Evolutionary conservation across 2,888 invertebrate species (phyloP).

Genomic region (Apamea sordens): DNA sequence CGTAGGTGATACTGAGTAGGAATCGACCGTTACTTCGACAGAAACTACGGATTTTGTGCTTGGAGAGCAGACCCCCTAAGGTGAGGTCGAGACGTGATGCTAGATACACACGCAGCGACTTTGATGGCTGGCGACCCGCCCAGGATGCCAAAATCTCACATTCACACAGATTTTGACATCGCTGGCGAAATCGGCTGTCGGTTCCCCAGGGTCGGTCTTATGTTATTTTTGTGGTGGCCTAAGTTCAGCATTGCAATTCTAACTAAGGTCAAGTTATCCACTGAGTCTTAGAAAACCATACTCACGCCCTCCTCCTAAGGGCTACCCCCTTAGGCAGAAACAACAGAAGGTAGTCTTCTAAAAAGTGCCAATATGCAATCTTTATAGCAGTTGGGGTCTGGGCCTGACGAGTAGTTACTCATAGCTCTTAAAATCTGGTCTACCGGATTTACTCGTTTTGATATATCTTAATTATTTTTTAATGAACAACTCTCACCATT

Average conservation of each 20-base stretch:
- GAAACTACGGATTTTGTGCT: too few relatives aligned
- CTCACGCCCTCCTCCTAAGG: too few relatives aligned
- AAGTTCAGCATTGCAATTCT: background rate
- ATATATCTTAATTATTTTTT: constrained; percentile 2
- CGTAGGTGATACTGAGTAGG: too few relatives aligned
- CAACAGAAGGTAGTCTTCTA: background rate
- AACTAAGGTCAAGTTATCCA: background rate
- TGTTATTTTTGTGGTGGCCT: background rate
- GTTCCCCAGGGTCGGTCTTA: background rate
- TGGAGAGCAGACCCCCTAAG: too few relatives aligned
- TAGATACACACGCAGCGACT: background rate
- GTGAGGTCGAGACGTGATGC: background rate
- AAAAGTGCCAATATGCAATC: background rate
- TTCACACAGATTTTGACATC: background rate
- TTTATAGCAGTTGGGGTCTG: background rate
- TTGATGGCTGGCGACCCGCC: background rate
- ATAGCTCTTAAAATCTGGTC: background rate
- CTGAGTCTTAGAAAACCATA: background rate
- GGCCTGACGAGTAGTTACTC: background rate
- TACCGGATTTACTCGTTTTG: background rate
- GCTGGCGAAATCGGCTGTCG: background rate
- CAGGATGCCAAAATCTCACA: background rate
- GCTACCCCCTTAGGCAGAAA: too few relatives aligned
- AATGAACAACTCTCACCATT: constrained; percentile 12
- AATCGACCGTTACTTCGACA: too few relatives aligned